Base-by-base conservation (phyloP, 2,113 vertebrate species). In the Gobio gobio region DNA sequence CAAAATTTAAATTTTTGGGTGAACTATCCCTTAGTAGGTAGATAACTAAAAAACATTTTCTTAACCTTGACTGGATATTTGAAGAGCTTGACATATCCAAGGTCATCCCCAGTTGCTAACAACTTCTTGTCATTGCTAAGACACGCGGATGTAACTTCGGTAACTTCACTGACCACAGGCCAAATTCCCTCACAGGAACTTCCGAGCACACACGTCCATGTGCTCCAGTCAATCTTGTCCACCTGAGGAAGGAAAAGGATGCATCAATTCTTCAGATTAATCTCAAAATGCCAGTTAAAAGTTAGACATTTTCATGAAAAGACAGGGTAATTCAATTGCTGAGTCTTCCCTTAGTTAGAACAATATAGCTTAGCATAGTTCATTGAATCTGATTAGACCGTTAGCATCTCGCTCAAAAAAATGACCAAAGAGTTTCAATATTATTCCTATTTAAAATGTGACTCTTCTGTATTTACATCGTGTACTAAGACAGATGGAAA, bases 81-180 rank as follows among this genome's bases (percentile, higher is more conserved):
- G 90, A 99, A 99, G 68, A 99, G 95, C 90, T 99, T 99, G 89
- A 99, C 95, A 87, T 99, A 99, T 92, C 98, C 98, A 91, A 99
- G 95, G 91, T 99, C 98, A 91, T 99, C 98, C 86, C 98, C 98
- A 58, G 98, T 98, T 64, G 97, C 97, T 80, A 99, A 93, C 33
- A 99, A 93, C 92, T 95, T 96, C 89, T 89, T 96, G 89, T 98
- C 95, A 78, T 92, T 95, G 89, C 96, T 98, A 89, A 99, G 97
- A 91, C 97, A 97, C 61, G 97, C 95, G 54, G 97, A 85, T 54
- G 96, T 98, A 87, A 99, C 95, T 85, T 99, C 98, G 0, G 96
- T 96, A 91, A 98, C 96, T 91, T 99, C 97, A 66, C 96, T 98
- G 93, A 97, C 96, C 91, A 98, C 94, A 66, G 98, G 97, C 97